Base-by-base conservation (phyloP, 2,113 vertebrate species). In the Oncorhynchus nerka region DNA sequence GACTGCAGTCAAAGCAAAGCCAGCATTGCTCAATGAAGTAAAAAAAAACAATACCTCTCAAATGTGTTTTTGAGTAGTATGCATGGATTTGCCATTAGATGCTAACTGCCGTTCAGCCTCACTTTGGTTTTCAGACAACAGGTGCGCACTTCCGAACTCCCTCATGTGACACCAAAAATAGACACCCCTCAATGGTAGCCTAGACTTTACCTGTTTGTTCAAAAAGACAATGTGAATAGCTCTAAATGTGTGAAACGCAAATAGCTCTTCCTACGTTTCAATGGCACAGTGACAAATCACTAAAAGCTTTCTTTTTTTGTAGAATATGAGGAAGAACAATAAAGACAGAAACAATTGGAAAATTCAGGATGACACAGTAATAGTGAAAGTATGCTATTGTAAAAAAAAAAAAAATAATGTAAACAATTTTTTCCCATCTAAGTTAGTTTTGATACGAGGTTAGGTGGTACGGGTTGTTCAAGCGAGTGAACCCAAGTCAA, bases 91-190 rank as follows among this genome's bases (percentile, higher is more conserved):
- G 51, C 86, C 85, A 69, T 45, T 78, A 48, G 81, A 84, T 81
- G 79, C 71, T 8, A 20, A 22, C n/a, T 64, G 34, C 66, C 85
- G 68, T 75, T 74, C 66, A 87, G 81, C 80, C 73, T 85, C 83
- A 82, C 86, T 85, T 84, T 82, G 80, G 87, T 84, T 85, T 83
- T 83, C 75, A 82, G 85, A 79, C 89, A 88, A 84, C 88, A 89
- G 85, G 87, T 85, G 86, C 15, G 72, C 57, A 16, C 39, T 20
- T 78, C 76, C 80, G 70, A 49, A 16, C 32, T 20, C 78, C 78
- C 80, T 48, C 68, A 49, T 49, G 34, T 70, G 68, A 70, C 45
- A 4, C 68, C 34, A n/a, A 26, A 15, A 70, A 70, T 49, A 70
- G 20, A 69, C 19, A 66, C 65, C n/a, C 45, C 32, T 12, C 26